Evolutionary conservation across 2,113 vertebrate genomes (phyloP).

Genomic region (Dissostichus mawsoni): DNA sequence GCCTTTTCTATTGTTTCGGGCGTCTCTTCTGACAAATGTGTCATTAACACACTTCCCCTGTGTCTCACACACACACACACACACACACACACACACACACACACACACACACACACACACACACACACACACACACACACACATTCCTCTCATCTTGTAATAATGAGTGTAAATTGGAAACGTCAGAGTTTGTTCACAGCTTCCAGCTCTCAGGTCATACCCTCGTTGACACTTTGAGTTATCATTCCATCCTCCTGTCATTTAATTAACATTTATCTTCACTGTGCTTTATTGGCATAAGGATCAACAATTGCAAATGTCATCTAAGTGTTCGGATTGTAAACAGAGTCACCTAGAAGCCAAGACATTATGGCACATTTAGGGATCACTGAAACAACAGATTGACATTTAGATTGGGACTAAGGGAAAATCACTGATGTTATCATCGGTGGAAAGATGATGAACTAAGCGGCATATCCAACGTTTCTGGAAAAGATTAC

Average conservation of each 20-base stretch:
- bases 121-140: background rate
- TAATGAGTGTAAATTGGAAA: slow-evolving; percentile 66
- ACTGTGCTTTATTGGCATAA: slow-evolving; percentile 13
- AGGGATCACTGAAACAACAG: background rate
- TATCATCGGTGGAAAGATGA: background rate
- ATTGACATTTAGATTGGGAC: background rate
- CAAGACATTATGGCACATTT: background rate
- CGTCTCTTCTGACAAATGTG: slow-evolving; percentile 18
- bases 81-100: slow-evolving; percentile 34
- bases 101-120: background rate
- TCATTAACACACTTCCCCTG: slow-evolving; percentile 28
- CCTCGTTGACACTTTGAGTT: slow-evolving; percentile 42
- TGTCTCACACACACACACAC: background rate
- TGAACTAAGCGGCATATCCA: background rate
- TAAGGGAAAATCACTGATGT: background rate
- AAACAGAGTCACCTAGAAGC: slow-evolving; percentile 35
- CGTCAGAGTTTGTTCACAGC: slow-evolving; percentile 42
- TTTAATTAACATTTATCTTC: slow-evolving; percentile 38
- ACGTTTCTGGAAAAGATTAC: background rate
- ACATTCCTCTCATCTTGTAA: slow-evolving; percentile 51
- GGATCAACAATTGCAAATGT: background rate
- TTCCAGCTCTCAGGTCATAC: slow-evolving; percentile 57
- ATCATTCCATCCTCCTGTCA: slow-evolving; percentile 20
- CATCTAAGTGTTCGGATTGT: slow-evolving; percentile 24
- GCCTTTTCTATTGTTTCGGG: no score